A percentile compares a stretch with the other conserved stretches of the same genome.
Evolutionary conservation across 1,140 invertebrate genomes (phyloP).

Genomic region (Asobara japonica): DNA sequence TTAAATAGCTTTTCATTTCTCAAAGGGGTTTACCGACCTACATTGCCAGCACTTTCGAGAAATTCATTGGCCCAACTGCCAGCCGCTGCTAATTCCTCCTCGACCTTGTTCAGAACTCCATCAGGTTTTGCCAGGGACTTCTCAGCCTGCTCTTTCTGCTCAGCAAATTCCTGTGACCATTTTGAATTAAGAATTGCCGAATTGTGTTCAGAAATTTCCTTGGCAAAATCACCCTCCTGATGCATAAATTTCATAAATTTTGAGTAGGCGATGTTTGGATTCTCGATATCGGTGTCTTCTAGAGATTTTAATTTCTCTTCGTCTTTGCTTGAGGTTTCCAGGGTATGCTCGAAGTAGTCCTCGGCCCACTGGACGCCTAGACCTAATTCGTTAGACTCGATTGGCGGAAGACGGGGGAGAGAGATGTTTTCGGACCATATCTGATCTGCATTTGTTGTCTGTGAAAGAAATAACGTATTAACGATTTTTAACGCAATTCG

Average conservation of each 20-base stretch:
- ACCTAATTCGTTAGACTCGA: constrained; percentile 61
- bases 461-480: neutral
- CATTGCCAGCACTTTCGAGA: constrained; percentile 44
- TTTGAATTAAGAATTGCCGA: constrained; percentile 53
- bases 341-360: constrained; percentile 70
- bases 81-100: constrained; percentile 50
- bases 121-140: constrained; percentile 42
- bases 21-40: constrained; percentile 36
- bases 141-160: constrained; percentile 45
- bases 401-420: neutral
- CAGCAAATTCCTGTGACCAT: constrained; percentile 63
- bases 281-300: constrained; percentile 69
- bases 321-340: constrained; percentile 47
- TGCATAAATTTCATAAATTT: constrained; percentile 90
- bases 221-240: constrained; percentile 73
- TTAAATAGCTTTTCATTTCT: too few relatives aligned
- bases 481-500: too few relatives aligned
- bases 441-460: neutral
- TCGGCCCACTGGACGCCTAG: constrained; percentile 70
- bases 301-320: constrained; percentile 43
- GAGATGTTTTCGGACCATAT: neutral
- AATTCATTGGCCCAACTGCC: constrained; percentile 59
- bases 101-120: constrained; percentile 43
- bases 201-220: constrained; percentile 56
- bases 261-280: constrained; percentile 78